phyloP scores from a whole-genome alignment of 2,888 invertebrate species.

The Esperia sulphurella region DNA sequence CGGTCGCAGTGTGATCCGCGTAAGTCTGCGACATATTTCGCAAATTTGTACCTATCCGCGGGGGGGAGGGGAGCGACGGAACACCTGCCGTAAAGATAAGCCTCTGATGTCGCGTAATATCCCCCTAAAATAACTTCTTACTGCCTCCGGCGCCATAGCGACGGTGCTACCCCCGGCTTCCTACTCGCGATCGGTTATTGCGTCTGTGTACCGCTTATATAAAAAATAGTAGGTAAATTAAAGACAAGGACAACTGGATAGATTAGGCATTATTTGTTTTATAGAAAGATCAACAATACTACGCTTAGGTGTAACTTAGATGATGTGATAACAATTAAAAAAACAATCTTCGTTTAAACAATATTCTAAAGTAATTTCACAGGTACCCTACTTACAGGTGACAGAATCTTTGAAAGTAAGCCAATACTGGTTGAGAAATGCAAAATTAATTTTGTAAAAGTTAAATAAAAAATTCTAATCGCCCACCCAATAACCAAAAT shows the following conservation, averaged over 20 bases:
- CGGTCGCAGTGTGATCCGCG: constrained; percentile 53
- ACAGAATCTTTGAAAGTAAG: too few species aligned
- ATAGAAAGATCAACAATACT: too few species aligned
- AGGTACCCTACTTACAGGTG: too few species aligned
- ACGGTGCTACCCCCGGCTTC: constrained; percentile 36
- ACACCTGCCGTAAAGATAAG: constrained; percentile 80
- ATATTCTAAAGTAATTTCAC: too few species aligned
- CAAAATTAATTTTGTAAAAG: too few species aligned
- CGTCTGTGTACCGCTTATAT: constrained; percentile 17
- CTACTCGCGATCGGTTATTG: constrained; percentile 12
- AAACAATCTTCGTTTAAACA: too few species aligned
- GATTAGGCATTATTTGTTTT: background rate
- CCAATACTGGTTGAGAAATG: too few species aligned
- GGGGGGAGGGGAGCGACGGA: constrained; percentile 47
- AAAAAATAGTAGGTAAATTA: constrained; percentile 16
- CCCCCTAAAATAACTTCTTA: constrained; percentile 78
- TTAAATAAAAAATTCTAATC: too few species aligned
- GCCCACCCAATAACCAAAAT: too few species aligned
- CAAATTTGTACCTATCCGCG: constrained; percentile 58
- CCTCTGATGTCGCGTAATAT: constrained; percentile 72
- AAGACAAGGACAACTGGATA: background rate
- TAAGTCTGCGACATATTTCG: constrained; percentile 73
- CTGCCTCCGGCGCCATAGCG: constrained; percentile 73
- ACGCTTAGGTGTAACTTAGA: too few species aligned
- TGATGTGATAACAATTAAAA: too few species aligned